These are phyloP conservation scores for Leucoma salicis DNA, from an alignment of 2,888 invertebrate genomes.

Conservation along the genomic window DNA sequence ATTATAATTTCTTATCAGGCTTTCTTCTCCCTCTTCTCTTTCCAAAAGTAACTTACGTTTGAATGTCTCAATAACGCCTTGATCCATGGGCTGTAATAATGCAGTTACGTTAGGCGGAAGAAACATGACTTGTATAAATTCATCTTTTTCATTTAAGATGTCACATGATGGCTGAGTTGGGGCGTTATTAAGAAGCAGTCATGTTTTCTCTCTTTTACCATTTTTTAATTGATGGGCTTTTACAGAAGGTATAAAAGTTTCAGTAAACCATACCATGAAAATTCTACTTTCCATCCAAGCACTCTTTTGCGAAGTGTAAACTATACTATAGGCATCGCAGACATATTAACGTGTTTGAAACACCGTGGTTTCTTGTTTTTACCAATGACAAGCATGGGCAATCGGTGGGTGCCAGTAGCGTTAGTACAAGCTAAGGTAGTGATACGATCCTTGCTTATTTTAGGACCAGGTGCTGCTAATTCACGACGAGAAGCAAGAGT, in stretches of 20 bases:
- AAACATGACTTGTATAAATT: slow-evolving; percentile 23
- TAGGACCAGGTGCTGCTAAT: neutral
- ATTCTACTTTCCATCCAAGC: slow-evolving; percentile 25
- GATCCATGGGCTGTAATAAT: slow-evolving; percentile 26
- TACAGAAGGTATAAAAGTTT: slow-evolving; percentile 22
- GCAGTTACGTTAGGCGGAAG: slow-evolving; percentile 24
- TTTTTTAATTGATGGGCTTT: slow-evolving; percentile 21
- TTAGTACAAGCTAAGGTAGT: neutral
- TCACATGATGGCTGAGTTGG: slow-evolving; percentile 27
- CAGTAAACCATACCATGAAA: slow-evolving; percentile 24
- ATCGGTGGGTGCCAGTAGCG: neutral
- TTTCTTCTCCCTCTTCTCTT: neutral
- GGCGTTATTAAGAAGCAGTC: slow-evolving; percentile 24
- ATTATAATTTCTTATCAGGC: neutral
- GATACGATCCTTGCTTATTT: neutral
- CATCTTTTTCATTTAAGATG: slow-evolving; percentile 24
- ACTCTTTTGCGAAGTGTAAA: slow-evolving; percentile 19
- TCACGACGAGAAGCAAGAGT: slow-evolving; percentile 2
- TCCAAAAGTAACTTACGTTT: neutral
- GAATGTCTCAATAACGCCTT: slow-evolving; percentile 23
- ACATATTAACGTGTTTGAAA: slow-evolving; percentile 25
- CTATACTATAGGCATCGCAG: slow-evolving; percentile 10
- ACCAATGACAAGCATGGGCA: slow-evolving; percentile 5
- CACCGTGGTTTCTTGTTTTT: slow-evolving; percentile 25
- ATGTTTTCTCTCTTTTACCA: slow-evolving; percentile 24